Base-by-base conservation (phyloP, 2,797 vertebrate genomes). In the Sebastes vulpes region DNA sequence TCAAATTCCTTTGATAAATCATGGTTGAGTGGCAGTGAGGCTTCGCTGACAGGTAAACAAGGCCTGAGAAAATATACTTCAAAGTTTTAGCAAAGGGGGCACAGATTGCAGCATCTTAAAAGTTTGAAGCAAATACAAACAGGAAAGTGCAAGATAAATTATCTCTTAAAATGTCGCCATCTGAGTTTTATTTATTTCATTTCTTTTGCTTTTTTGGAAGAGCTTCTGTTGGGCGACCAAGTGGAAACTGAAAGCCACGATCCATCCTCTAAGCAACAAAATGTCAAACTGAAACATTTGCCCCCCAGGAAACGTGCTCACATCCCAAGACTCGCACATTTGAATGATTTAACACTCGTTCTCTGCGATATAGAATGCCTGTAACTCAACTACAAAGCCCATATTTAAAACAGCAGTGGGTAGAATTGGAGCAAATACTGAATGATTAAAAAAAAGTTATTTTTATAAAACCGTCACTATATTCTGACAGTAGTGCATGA, bases 1-100 rank as follows among this genome's bases (percentile, higher is more conserved):
- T 84, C 60, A 71, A 31, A 79, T 72, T 76, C 72, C 72, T 86
- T 75, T 79, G n/a, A 72, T 68, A 77, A 81, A 75, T 74, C 26
- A 71, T 52, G 20, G 60, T 53, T 84, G 73, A 78, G 70, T 68
- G 79, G 66, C 4, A 10, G 72, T 63, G 59, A 31, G 52, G 23
- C 52, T 71, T 63, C 42, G 12, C 50, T 28, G 29, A 5, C 67
- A 66, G 57, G 50, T 65, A 79, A 79, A 76, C 61, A 72, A 60
- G 59, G 18, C 32, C 56, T 31, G 10, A 72, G 52, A 77, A 84
- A 69, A 72, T 59, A 46, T 53, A 78, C 69, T 29, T 72, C 3
- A 76, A 65, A 67, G 23, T 82, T 68, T 79, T n/a, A 46, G 68
- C 2, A 63, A 60, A 54, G 28, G 32, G 11, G 11, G 9, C 8